Conservation (phyloP, 2,113 vertebrate species). For the Mormoops blainvillei region DNA sequence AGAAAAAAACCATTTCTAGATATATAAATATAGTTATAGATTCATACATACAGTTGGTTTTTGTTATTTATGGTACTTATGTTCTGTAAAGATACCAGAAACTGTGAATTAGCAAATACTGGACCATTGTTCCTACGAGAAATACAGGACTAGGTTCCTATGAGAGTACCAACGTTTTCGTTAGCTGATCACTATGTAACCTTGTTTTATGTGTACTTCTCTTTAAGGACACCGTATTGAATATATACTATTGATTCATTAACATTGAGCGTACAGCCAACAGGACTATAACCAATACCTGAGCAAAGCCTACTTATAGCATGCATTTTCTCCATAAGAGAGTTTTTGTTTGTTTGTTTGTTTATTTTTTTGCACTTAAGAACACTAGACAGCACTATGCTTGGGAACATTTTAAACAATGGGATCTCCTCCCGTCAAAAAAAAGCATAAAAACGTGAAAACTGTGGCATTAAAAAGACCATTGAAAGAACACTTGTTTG, state of each 20-base stretch:
- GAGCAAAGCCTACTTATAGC: not conserved
- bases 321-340: not conserved
- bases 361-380: not conserved
- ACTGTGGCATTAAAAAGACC: not conserved
- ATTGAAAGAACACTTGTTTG: not conserved
- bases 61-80: not conserved
- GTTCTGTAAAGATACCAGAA: not conserved
- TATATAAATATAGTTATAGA: not conserved
- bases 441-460: not conserved
- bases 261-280: not conserved
- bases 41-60: not conserved
- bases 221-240: not conserved
- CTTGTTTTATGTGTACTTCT: not conserved
- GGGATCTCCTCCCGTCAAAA: not conserved
- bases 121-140: not conserved
- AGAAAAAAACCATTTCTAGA: not conserved
- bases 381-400: not conserved
- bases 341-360: too few relatives aligned
- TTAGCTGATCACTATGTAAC: not conserved
- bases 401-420: not conserved
- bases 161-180: fast-evolving
- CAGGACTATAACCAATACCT: not conserved
- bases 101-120: not conserved
- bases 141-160: not conserved
- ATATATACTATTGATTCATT: not conserved